Conservation (phyloP, 1,140 invertebrate genomes). For the Drosophila sulfurigaster region DNA sequence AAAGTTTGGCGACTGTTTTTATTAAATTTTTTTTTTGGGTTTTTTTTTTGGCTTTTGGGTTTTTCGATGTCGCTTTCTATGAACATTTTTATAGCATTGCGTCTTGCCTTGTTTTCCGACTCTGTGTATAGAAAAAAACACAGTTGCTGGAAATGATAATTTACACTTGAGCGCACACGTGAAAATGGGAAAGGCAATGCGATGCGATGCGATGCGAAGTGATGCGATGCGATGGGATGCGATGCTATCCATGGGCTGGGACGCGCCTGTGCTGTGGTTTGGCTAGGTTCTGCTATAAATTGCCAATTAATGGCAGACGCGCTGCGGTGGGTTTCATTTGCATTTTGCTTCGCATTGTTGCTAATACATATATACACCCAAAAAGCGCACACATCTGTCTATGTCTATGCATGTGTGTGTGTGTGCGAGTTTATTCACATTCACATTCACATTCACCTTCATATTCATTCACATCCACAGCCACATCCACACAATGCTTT, state of each 20-base stretch:
- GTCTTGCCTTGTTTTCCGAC: slow-evolving; percentile 59
- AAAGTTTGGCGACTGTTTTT: slow-evolving; percentile 72
- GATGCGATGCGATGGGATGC: neutral
- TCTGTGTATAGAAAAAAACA: slow-evolving; percentile 33
- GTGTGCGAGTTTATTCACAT: slow-evolving; percentile 7
- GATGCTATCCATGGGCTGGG: slow-evolving; percentile 11
- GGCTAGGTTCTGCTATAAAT: slow-evolving; percentile 66
- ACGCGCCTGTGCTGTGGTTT: slow-evolving; percentile 32
- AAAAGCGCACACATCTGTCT: neutral
- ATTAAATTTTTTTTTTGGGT: slow-evolving; percentile 31
- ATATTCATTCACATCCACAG: slow-evolving; percentile 6
- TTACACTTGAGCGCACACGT: slow-evolving; percentile 78
- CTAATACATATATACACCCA: slow-evolving; percentile 19
- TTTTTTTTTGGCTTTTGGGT: slow-evolving; percentile 6
- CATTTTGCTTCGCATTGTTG: slow-evolving; percentile 57
- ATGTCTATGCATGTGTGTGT: neutral
- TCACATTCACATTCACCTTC: neutral
- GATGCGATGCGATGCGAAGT: neutral
- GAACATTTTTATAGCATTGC: slow-evolving; percentile 71
- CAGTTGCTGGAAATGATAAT: slow-evolving; percentile 81
- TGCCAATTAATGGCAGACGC: slow-evolving; percentile 73
- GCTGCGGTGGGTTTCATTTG: slow-evolving; percentile 66
- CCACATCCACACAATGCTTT: slow-evolving; percentile 7
- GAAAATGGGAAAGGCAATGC: slow-evolving; percentile 43
- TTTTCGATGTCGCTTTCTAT: slow-evolving; percentile 50